Evolutionary conservation across 2,113 vertebrate species (phyloP).

Genomic region (Lamprotornis superbus): DNA sequence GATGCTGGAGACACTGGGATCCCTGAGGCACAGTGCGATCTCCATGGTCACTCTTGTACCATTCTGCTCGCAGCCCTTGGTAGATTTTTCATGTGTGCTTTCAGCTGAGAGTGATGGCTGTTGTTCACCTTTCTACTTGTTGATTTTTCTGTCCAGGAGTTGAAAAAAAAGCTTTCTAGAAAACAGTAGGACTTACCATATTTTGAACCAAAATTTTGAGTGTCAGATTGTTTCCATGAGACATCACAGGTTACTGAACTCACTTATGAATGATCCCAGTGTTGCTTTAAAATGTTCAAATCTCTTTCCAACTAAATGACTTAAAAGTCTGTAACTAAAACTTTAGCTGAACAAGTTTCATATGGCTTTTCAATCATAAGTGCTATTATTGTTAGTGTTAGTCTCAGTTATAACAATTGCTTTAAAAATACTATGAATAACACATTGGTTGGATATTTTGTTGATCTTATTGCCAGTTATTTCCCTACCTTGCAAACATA

Average conservation of each 20-base stretch:
- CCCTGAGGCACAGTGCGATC: neutral
- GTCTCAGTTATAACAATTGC: neutral
- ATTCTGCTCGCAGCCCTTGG: neutral
- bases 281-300: neutral
- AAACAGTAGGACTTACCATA: neutral
- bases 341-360: neutral
- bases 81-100: neutral
- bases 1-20: neutral
- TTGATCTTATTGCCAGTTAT: neutral
- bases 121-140: neutral
- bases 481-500: neutral
- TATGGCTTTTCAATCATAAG: neutral
- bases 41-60: neutral
- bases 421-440: neutral
- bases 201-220: neutral
- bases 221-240: neutral
- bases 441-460: neutral
- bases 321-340: neutral
- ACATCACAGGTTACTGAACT: neutral
- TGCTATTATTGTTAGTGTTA: neutral
- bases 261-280: neutral
- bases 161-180: neutral
- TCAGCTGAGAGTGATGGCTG: neutral
- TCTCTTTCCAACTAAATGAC: neutral
- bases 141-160: neutral